A percentile compares a stretch with the other conserved stretches of the same genome.
These are phyloP conservation scores for Hemibagrus guttatus DNA, from an alignment of 2,797 vertebrate genomes.

Conservation along the genomic window DNA sequence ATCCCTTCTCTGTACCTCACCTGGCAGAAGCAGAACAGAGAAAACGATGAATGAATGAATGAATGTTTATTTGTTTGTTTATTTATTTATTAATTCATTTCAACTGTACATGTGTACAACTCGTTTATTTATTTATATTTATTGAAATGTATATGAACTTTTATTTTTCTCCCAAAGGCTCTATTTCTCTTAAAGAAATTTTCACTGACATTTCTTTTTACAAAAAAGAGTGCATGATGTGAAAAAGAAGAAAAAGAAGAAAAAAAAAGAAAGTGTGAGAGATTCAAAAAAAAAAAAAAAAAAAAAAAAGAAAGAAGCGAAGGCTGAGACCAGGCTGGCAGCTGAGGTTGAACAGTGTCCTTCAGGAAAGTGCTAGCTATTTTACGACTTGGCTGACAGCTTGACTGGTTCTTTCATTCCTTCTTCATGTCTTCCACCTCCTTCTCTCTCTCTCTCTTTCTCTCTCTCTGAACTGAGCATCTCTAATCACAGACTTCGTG, in stretches of 20 bases:
- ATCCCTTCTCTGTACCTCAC: neutral
- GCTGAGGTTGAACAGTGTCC: constrained; percentile 64
- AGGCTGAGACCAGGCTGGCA: constrained; percentile 63
- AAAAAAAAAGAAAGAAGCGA: neutral
- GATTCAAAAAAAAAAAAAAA: neutral
- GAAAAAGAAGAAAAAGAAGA: neutral
- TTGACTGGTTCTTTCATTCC: constrained; percentile 71
- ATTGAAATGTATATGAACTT: too few species aligned
- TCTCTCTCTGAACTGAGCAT: constrained; percentile 54
- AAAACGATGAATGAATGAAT: too few species aligned
- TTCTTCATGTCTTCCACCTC: constrained; percentile 45
- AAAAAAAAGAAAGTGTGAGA: constrained; percentile 20
- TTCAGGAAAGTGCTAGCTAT: constrained; percentile 64
- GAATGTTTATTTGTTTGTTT: too few species aligned
- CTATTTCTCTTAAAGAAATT: too few species aligned
- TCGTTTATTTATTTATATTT: too few species aligned
- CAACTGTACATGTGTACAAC: too few species aligned
- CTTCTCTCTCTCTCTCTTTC: constrained; percentile 14
- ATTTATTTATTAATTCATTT: too few species aligned
- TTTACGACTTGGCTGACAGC: constrained; percentile 72
- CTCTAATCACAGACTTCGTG: constrained; percentile 70
- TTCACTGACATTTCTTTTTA: neutral
- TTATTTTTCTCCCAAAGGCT: too few species aligned
- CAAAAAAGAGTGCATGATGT: neutral
- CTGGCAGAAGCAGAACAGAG: neutral